phyloP scores from a whole-genome alignment of 1,140 invertebrate species.

The Drusus annulatus region DNA sequence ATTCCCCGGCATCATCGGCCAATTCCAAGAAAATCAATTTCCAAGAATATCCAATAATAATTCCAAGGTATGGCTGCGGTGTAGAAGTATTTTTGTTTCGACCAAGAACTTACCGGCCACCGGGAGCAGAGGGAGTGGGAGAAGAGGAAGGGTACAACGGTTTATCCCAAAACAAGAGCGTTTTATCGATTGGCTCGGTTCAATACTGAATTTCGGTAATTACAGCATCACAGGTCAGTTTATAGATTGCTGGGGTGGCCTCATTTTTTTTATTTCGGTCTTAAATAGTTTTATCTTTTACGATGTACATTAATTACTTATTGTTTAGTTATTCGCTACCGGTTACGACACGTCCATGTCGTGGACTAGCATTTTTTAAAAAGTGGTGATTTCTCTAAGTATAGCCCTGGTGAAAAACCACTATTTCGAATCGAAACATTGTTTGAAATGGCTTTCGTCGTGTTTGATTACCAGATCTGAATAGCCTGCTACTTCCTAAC shows the following conservation, averaged over 20 bases:
- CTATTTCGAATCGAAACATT: too few species aligned
- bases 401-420: too few species aligned
- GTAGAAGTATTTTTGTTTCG: background rate
- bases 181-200: conserved; percentile 17
- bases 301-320: too few species aligned
- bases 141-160: background rate
- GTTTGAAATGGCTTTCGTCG: too few species aligned
- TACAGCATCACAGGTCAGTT: conserved; percentile 37
- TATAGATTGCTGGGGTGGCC: conserved; percentile 10
- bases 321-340: too few species aligned
- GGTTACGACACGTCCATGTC: too few species aligned
- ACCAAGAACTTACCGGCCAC: background rate
- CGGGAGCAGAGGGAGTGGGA: background rate
- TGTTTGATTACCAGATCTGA: too few species aligned
- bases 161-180: background rate
- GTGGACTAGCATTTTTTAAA: too few species aligned
- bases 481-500: too few species aligned
- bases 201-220: conserved; percentile 11
- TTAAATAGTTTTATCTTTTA: too few species aligned
- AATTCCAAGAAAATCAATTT: conserved; percentile 18
- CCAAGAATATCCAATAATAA: background rate
- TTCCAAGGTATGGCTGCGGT: background rate
- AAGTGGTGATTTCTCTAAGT: too few species aligned
- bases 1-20: background rate
- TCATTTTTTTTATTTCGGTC: background rate